Percentiles rank a stretch among this genome's conserved stretches.
Conservation (phyloP, 2,113 vertebrate genomes). For the Saguinus imperator region DNA sequence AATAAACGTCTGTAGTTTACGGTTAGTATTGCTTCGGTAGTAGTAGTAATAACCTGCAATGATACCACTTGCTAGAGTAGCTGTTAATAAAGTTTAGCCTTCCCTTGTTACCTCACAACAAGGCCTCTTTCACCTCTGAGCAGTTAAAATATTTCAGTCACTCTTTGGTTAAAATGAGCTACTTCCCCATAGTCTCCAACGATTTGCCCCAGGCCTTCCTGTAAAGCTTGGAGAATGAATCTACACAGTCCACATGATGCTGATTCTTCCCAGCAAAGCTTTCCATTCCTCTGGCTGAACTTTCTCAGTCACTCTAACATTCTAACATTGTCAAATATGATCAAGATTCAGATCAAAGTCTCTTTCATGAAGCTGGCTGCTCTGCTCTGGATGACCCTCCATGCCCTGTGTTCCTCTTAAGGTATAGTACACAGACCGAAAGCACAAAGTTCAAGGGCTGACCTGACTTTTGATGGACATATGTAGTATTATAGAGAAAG, state of each 20-base stretch:
- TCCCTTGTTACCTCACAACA: neutral
- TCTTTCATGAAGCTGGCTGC: neutral
- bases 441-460: neutral
- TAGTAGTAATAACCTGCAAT: neutral
- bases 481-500: neutral
- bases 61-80: neutral
- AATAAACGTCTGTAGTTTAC: neutral
- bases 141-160: neutral
- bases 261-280: neutral
- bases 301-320: neutral
- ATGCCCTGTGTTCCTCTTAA: neutral
- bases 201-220: neutral
- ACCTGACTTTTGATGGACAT: neutral
- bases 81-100: neutral
- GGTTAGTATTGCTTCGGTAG: neutral
- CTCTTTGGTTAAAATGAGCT: conserved; percentile 1
- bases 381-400: neutral
- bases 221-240: neutral
- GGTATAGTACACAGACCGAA: neutral
- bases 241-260: neutral
- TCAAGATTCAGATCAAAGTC: neutral
- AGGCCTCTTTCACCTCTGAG: neutral
- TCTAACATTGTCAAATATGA: neutral
- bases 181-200: neutral
- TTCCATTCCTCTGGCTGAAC: neutral